Base-by-base conservation (phyloP, 2,113 vertebrate genomes). In the Xerus inauris region DNA sequence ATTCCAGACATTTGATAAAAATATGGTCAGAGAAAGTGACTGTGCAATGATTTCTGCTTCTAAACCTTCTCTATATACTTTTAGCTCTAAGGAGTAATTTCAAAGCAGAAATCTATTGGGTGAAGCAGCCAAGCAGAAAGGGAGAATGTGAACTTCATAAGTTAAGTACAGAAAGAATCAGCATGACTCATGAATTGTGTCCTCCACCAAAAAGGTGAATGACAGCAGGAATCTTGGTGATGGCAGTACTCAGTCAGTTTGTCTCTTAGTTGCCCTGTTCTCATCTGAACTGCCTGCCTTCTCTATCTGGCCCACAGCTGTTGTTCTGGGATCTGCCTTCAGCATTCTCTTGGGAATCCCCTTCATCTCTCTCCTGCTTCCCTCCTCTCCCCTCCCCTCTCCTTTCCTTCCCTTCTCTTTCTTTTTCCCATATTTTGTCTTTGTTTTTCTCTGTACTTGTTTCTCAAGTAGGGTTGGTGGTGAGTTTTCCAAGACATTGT, bases 371-470 rank as follows among this genome's bases (percentile, higher is more conserved):
- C 26, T 76, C 75, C 57, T 51, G 19, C 35, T 38, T 76, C 64
- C 35, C 5, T 47, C 8, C 8, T 47, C 45, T 8, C 45, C 45
- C 8, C 65, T 54, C 40, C 17, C 40, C 16, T n/a, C 38, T 71
- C 59, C 24, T 7, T 24, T 26, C 24, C 22, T 30, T 64, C 9
- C 11, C 32, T 64, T 30, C 28, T 65, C 8, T 32, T 16, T 35
- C 28, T 67, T 69, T n/a, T 7, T 28, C 28, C 40, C 22, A 47
- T 30, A 7, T 57, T 75, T 71, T 72, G 54, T 73, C 72, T 94
- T 87, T 71, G 47, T 17, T 67, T 87, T 83, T 83, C 54, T 72
- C 11, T 57, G n/a, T 87, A 72, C 40, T 71, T 86, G 8, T 80
- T 96, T 92, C 35, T 67, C 47, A 51, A 45, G 38, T 22, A 76